Conservation (phyloP, 2,888 invertebrate genomes). For the Andrena camellia region DNA sequence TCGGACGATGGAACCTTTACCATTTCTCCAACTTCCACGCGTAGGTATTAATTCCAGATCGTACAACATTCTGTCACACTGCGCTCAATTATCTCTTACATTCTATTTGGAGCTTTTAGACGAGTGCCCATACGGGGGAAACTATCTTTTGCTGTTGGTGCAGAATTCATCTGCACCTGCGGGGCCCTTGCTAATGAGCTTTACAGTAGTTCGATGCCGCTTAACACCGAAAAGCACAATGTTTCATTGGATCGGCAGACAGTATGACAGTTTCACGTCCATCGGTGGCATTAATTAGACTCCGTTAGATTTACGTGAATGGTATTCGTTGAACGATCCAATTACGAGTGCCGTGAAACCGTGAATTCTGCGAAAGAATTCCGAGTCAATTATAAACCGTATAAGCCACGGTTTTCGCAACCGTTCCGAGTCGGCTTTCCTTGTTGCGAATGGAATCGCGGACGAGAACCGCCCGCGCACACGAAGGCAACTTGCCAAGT, state of each 20-base stretch:
- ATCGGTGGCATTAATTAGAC: conserved; percentile 28
- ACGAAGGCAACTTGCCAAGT: conserved; percentile 66
- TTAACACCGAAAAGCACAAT: background rate
- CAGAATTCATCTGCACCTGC: no score
- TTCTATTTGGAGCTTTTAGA: no score
- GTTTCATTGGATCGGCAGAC: background rate
- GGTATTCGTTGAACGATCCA: conserved; percentile 26
- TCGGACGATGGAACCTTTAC: conserved; percentile 38
- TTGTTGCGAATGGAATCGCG: conserved; percentile 41
- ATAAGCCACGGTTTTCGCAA: conserved; percentile 43
- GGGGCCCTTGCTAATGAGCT: background rate
- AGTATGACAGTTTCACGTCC: background rate
- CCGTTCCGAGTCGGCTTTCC: conserved; percentile 28
- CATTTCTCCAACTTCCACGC: conserved; percentile 18
- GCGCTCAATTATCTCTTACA: no score
- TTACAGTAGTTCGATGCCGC: background rate
- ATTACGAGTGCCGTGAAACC: conserved; percentile 27
- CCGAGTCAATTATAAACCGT: conserved; percentile 39
- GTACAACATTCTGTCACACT: no score
- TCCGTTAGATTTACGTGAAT: background rate
- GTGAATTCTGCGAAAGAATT: conserved; percentile 52
- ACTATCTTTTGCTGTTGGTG: no score
- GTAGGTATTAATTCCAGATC: conserved; percentile 6
- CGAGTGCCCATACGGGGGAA: no score
- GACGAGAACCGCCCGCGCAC: conserved; percentile 25